Conservation (phyloP, 2,888 invertebrate species). For the Lasioglossum marginatum region DNA sequence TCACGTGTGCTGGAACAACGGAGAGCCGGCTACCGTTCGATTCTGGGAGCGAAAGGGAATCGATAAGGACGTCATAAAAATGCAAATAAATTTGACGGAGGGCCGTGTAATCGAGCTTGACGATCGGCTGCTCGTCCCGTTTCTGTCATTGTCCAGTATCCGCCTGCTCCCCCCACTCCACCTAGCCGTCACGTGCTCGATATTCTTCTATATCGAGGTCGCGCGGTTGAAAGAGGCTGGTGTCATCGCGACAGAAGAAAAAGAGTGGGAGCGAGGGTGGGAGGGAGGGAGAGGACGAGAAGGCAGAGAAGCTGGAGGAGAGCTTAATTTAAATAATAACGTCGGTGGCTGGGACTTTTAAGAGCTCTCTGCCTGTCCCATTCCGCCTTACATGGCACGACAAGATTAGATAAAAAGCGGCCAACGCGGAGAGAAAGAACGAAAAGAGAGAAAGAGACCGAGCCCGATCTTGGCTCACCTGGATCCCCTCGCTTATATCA, state of each 20-base stretch:
- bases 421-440: conserved; percentile 23
- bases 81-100: conserved; percentile 59
- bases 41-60: conserved; percentile 2
- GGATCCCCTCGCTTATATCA: conserved; percentile 74
- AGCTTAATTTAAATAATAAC: conserved; percentile 79
- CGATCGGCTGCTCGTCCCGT: conserved; percentile 40
- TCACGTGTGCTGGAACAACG: background rate
- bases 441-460: conserved; percentile 12
- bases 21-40: background rate
- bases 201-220: conserved; percentile 40
- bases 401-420: conserved; percentile 79
- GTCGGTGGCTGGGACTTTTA: conserved; percentile 74
- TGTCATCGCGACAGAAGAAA: conserved; percentile 44
- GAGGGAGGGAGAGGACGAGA: background rate
- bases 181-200: conserved; percentile 12
- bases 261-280: background rate
- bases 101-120: conserved; percentile 35
- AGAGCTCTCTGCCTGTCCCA: conserved; percentile 74
- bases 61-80: conserved; percentile 56
- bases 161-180: background rate
- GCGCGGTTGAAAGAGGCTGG: conserved; percentile 26
- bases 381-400: conserved; percentile 78
- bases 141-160: conserved; percentile 39
- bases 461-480: conserved; percentile 40
- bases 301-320: conserved; percentile 4